Conservation (phyloP, 2,888 invertebrate species). For the Eupsilia transversa region DNA sequence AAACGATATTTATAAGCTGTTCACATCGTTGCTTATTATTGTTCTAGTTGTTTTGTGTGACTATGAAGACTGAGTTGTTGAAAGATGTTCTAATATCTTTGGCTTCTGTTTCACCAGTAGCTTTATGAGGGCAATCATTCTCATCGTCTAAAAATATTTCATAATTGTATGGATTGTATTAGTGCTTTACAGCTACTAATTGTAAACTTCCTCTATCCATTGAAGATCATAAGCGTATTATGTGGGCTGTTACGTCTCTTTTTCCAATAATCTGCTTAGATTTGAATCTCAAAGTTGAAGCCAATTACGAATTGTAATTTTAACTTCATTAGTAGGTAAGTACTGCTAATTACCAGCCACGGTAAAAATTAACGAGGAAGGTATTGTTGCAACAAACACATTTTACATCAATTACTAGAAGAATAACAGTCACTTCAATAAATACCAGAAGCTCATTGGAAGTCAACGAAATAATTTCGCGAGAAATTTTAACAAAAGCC, state of each 20-base stretch:
- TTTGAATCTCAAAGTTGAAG: background rate
- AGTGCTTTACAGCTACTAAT: slow-evolving; percentile 11
- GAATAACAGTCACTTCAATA: slow-evolving; percentile 2
- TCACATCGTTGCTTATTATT: slow-evolving; percentile 26
- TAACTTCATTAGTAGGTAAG: background rate
- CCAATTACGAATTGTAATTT: background rate
- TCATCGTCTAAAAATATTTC: background rate
- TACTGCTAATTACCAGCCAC: too few species aligned
- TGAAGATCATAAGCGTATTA: slow-evolving; percentile 10
- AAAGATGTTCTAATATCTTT: background rate
- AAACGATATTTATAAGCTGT: slow-evolving; percentile 27
- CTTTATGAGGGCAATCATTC: too few species aligned
- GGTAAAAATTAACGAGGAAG: background rate
- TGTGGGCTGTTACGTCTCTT: slow-evolving; percentile 17
- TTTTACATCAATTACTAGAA: background rate
- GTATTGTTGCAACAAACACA: background rate
- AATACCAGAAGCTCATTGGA: slow-evolving; percentile 5
- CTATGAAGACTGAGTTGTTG: background rate
- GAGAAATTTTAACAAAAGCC: slow-evolving; percentile 23
- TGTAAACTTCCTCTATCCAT: slow-evolving; percentile 12
- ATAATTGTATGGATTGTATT: background rate
- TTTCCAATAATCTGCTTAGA: background rate
- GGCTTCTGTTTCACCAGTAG: background rate
- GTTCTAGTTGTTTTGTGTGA: slow-evolving; percentile 2
- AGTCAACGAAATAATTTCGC: slow-evolving; percentile 22